These are phyloP conservation scores for Drosophila setosimentum DNA, from an alignment of 2,888 invertebrate genomes.

Conservation along the genomic window DNA sequence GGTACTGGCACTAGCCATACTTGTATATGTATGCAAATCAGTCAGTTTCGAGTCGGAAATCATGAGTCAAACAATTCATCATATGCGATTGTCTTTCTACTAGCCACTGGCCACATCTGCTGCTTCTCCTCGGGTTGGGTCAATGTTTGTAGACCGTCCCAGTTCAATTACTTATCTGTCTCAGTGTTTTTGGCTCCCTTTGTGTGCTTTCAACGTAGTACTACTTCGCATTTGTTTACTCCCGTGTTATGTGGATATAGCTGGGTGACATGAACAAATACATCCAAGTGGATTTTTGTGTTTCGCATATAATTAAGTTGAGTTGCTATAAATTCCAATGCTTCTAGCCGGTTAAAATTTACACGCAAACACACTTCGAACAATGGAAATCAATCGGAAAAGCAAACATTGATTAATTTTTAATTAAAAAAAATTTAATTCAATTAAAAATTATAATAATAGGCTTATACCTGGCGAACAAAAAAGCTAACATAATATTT, in stretches of 20 bases:
- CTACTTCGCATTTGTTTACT: slow-evolving; percentile 30
- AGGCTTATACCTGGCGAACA: neutral
- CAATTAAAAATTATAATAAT: neutral
- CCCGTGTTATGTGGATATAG: slow-evolving; percentile 7
- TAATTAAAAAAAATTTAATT: neutral
- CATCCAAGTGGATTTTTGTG: slow-evolving; percentile 49
- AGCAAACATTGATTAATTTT: slow-evolving; percentile 7
- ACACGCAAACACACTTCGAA: slow-evolving; percentile 19
- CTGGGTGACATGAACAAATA: slow-evolving; percentile 36
- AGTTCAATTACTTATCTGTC: slow-evolving; percentile 1
- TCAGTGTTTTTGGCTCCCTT: neutral
- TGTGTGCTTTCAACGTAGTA: slow-evolving; percentile 1
- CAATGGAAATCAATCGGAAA: slow-evolving; percentile 18
- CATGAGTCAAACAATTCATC: slow-evolving; percentile 79
- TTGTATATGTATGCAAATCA: slow-evolving; percentile 79
- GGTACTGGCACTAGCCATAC: slow-evolving; percentile 75
- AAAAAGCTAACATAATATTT: neutral
- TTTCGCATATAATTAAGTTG: slow-evolving; percentile 49
- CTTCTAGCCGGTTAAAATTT: slow-evolving; percentile 15
- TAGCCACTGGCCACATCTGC: slow-evolving; percentile 27
- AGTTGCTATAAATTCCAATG: slow-evolving; percentile 12
- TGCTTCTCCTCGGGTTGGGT: slow-evolving; percentile 5
- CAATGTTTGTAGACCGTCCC: slow-evolving; percentile 14
- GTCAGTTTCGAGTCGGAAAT: slow-evolving; percentile 69
- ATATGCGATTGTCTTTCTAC: slow-evolving; percentile 22